Conservation (phyloP, 2,113 vertebrate genomes). For the Cricetomys ansorgei region DNA sequence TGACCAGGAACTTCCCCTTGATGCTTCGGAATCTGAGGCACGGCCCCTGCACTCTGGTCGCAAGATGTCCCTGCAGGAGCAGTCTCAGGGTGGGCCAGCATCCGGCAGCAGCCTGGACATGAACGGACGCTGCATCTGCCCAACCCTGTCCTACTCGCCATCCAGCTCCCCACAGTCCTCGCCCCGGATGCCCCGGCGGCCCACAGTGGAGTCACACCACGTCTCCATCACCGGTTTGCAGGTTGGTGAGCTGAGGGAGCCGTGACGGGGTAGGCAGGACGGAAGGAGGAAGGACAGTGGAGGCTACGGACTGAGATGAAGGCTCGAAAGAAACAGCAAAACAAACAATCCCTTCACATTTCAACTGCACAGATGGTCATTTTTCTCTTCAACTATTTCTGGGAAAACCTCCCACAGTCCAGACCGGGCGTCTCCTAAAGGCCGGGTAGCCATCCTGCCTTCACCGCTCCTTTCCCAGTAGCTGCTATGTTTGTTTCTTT, state of each 20-base stretch:
- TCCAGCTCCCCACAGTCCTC: slow-evolving; percentile 96
- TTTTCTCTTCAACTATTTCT: not conserved
- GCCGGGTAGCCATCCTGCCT: not conserved
- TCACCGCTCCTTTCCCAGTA: not conserved
- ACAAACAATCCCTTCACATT: not conserved
- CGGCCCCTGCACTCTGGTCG: slow-evolving; percentile 90
- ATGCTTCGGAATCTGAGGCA: slow-evolving; percentile 55
- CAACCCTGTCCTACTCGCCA: slow-evolving; percentile 92
- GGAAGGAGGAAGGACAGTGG: not conserved
- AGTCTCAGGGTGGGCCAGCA: slow-evolving; percentile 85
- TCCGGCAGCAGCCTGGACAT: slow-evolving; percentile 84
- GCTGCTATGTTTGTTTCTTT: not conserved
- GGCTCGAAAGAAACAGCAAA: not conserved
- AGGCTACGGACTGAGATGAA: not conserved
- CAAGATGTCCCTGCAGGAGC: slow-evolving; percentile 96
- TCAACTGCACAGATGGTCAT: not conserved
- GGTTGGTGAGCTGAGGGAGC: slow-evolving; percentile 83
- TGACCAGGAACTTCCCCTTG: slow-evolving; percentile 76
- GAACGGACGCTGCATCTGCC: slow-evolving; percentile 92
- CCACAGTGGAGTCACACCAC: slow-evolving; percentile 96
- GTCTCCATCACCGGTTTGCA: slow-evolving; percentile 98
- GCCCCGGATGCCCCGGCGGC: slow-evolving; percentile 93
- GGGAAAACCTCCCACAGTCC: not conserved
- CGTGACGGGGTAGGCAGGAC: no score
- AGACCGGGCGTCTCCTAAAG: not conserved